Conservation (phyloP, 1,140 invertebrate species). For the Hesperophylax magnus region DNA sequence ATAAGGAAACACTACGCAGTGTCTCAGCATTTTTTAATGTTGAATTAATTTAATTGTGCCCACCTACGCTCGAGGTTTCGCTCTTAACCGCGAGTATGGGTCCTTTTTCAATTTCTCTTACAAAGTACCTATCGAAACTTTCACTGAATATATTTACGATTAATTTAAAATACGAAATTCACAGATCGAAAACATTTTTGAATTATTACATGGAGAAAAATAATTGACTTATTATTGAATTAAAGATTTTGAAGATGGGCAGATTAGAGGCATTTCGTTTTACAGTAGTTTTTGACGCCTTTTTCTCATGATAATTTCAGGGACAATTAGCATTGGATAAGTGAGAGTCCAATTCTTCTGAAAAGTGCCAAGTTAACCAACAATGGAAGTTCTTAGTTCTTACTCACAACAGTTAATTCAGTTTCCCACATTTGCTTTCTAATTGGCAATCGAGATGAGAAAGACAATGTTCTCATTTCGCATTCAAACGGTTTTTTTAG, state of each 20-base stretch:
- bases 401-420: background rate
- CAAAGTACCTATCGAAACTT: no score
- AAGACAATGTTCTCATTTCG: slow-evolving; percentile 24
- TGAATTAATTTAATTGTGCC: no score
- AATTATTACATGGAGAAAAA: no score
- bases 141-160: background rate
- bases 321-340: background rate
- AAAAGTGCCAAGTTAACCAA: background rate
- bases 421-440: slow-evolving; percentile 51
- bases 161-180: no score
- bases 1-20: no score
- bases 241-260: no score
- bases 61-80: slow-evolving; percentile 31
- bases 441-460: slow-evolving; percentile 40
- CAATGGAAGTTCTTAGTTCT: slow-evolving; percentile 14
- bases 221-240: no score
- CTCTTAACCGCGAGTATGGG: slow-evolving; percentile 32
- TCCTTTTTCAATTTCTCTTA: slow-evolving; percentile 25
- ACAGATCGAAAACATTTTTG: no score
- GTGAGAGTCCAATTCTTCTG: slow-evolving; percentile 18
- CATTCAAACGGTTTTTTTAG: background rate
- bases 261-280: no score
- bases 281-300: background rate
- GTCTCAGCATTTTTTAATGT: no score
- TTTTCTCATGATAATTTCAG: background rate